phyloP scores from a whole-genome alignment of 2,888 invertebrate genomes.

The Limulus polyphemus region DNA sequence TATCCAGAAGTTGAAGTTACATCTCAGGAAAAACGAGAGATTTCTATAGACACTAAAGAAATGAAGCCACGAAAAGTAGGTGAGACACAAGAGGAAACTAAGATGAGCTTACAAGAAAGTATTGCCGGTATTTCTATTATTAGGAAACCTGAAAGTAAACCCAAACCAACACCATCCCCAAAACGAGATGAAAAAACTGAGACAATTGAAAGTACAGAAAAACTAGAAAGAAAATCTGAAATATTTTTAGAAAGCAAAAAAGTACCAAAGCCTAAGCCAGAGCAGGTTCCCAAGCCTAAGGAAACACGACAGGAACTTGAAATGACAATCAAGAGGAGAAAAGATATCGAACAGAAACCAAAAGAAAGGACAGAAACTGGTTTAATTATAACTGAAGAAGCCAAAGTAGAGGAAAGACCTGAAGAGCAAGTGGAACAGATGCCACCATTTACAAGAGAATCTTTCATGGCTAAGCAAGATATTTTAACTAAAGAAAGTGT shows the following conservation, averaged over 20 bases:
- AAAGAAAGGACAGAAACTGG: conserved; percentile 5
- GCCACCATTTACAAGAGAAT: not conserved
- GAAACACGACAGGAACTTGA: conserved; percentile 1
- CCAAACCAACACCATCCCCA: not conserved
- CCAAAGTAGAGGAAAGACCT: not conserved
- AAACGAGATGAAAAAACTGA: conserved; percentile 7
- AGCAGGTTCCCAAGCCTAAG: conserved; percentile 1
- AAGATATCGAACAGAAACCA: conserved; percentile 4
- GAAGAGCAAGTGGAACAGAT: conserved; percentile 1
- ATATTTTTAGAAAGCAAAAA: conserved; percentile 2
- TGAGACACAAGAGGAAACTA: not conserved
- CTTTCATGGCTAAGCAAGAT: conserved; percentile 1
- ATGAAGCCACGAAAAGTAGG: not conserved
- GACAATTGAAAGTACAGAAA: not conserved
- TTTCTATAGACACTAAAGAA: not conserved
- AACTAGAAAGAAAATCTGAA: not conserved
- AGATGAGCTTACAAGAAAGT: not conserved
- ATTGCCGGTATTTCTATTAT: not conserved
- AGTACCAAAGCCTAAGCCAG: conserved; percentile 1
- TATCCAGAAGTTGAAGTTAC: conserved; percentile 7
- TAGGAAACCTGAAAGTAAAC: conserved; percentile 4
- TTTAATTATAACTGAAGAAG: conserved; percentile 2
- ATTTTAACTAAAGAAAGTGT: conserved; percentile 3
- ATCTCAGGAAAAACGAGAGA: not conserved
- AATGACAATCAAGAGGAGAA: conserved; percentile 1